Conservation (phyloP, 2,113 vertebrate species). For the Meriones unguiculatus region DNA sequence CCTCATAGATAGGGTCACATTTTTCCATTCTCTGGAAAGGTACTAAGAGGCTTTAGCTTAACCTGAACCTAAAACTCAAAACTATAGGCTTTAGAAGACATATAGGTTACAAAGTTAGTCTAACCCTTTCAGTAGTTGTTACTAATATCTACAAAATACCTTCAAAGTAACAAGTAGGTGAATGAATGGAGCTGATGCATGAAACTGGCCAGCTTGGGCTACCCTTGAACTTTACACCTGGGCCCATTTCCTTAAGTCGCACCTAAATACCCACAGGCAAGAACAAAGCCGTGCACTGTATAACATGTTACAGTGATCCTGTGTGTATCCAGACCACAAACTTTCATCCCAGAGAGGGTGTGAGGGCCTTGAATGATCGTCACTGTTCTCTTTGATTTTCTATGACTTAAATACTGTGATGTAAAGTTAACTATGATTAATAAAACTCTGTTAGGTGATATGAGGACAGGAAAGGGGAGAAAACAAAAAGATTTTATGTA, state of each 20-base stretch:
- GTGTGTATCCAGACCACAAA: neutral
- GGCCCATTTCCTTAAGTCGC: neutral
- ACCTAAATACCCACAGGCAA: neutral
- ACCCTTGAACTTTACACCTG: neutral
- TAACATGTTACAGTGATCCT: neutral
- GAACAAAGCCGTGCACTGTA: neutral
- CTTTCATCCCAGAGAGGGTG: neutral
- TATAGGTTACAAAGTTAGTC: too few relatives aligned
- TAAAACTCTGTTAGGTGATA: neutral
- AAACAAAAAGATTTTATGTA: neutral
- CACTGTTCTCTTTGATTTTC: neutral
- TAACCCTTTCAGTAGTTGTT: neutral
- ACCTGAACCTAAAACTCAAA: too few relatives aligned
- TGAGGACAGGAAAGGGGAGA: neutral
- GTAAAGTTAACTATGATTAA: constrained; percentile 39
- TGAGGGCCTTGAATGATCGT: neutral
- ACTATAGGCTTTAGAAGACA: too few relatives aligned
- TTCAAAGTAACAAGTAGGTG: neutral
- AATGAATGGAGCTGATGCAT: neutral
- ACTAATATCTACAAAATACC: constrained; percentile 13
- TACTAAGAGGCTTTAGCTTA: too few relatives aligned
- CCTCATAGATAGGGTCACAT: too few relatives aligned
- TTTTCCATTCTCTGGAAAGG: too few relatives aligned
- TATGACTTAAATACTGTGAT: constrained; percentile 21
- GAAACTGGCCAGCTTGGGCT: neutral